Evolutionary conservation across 2,113 vertebrate genomes (phyloP).

Genomic region (Polypterus bichir): DNA sequence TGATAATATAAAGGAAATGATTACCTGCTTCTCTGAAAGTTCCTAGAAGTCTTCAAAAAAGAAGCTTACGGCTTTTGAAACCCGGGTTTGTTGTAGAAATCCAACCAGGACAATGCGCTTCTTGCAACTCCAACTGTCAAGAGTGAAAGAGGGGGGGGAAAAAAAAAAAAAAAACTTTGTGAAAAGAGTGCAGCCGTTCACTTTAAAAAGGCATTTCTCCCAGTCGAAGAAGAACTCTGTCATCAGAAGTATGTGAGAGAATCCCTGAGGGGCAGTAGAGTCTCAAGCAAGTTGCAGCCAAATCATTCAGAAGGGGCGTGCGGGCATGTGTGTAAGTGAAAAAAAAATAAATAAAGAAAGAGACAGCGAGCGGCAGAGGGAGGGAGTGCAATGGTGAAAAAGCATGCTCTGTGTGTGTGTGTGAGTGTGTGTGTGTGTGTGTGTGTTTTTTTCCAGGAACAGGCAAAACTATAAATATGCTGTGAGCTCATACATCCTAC

Average conservation of each 20-base stretch:
- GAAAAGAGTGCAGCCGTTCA: conserved; percentile 26
- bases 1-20: too few species aligned
- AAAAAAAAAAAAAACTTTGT: conserved; percentile 19
- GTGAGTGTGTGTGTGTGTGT: neutral
- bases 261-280: conserved; percentile 49
- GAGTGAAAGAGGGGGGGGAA: conserved; percentile 26
- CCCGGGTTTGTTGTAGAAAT: too few species aligned
- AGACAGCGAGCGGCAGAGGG: conserved; percentile 29
- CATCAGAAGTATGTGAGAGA: conserved; percentile 50
- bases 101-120: neutral
- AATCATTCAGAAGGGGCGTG: conserved; percentile 41
- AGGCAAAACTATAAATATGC: conserved; percentile 29
- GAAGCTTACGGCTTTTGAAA: too few species aligned
- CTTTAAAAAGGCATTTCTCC: conserved; percentile 39
- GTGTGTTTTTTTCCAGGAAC: neutral
- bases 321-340: conserved; percentile 27
- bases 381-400: conserved; percentile 21
- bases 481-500: conserved; percentile 31
- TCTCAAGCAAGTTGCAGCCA: conserved; percentile 46
- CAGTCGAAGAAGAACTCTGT: conserved; percentile 40
- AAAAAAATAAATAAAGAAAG: conserved; percentile 3
- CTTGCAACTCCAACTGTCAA: conserved; percentile 23
- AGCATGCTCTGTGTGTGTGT: conserved; percentile 11
- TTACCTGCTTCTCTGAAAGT: too few species aligned
- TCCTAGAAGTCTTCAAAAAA: too few species aligned